Evolutionary conservation across 2,888 invertebrate species (phyloP), one percentile per base, ranked within the genome.

Genomic region (Tenthredo amoena): DNA sequence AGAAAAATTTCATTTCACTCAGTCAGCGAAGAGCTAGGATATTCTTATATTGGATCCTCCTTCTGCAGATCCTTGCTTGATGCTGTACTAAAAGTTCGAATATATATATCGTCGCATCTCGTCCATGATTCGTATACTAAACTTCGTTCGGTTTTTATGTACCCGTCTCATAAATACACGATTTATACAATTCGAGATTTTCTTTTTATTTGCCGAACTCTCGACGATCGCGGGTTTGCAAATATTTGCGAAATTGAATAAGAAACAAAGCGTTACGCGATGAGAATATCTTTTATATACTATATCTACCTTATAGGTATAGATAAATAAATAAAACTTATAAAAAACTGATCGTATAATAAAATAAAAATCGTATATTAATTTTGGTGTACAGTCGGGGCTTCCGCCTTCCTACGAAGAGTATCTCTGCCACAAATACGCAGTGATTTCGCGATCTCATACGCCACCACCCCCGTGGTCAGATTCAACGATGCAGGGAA

Each of bases 361-460:
- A 1, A 26, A 26, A 26, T 26, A 26, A 26, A 26, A 26, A 5
- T 37, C 9, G 10, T 47, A 12, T 47, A 47, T 47, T 47, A 18
- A n/a, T 55, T 62, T 26, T 26, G 62, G 10, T 5, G 12, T 88
- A 74, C 88, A 93, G 93, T 89, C 91, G 12, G 93, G 93, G 31
- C 87, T 93, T 62, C 93, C 93, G 7, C 93, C 93, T 12, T 93
- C 93, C 58, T 94, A 94, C 88, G 93, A 93, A 84, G 93, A 94
- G 86, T 93, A 92, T 86, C 89, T 93, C 58, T 91, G 89, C 84
- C 92, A 92, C 88, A 92, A 92, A 71, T 91, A 91, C 87, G 90
- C 91, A 62, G 89, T 91, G 89, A 86, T 91, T 37, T 89, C 92
- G 7, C 93, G 93, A n/a, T 93, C 93, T 12, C 93, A 92, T 79